Conservation (phyloP, 2,797 vertebrate genomes). For the Clarias laeviceps region DNA sequence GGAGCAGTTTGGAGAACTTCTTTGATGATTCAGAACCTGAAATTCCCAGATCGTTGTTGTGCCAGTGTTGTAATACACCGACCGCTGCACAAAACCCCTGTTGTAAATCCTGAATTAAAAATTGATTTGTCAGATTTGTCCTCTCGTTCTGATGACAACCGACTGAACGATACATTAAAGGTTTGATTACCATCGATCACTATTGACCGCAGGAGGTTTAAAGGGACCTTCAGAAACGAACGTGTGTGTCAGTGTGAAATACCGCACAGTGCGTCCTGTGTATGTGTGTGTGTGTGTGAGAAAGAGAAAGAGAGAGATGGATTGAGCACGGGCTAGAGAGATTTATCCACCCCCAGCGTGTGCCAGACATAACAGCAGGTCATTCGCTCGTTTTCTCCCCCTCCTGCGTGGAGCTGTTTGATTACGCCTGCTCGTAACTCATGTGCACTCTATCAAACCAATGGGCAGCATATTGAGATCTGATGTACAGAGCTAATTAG, state of each 20-base stretch:
- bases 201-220: conserved; percentile 27
- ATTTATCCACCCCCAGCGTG: conserved; percentile 28
- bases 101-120: conserved; percentile 2
- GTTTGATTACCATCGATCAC: conserved; percentile 37
- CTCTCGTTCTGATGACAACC: conserved; percentile 3
- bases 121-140: conserved; percentile 17
- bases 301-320: conserved; percentile 19
- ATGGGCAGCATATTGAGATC: conserved; percentile 67
- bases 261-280: conserved; percentile 12
- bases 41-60: not conserved
- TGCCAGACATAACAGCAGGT: conserved; percentile 56
- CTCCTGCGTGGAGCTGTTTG: conserved; percentile 55
- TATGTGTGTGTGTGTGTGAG: conserved; percentile 33
- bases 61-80: not conserved
- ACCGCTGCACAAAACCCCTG: not conserved
- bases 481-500: conserved; percentile 76
- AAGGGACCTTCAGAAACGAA: conserved; percentile 24
- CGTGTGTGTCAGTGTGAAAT: not conserved
- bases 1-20: too few relatives aligned
- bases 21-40: not conserved
- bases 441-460: conserved; percentile 69
- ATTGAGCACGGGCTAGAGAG: conserved; percentile 15
- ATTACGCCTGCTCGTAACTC: conserved; percentile 60
- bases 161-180: conserved; percentile 29
- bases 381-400: conserved; percentile 33